Base-by-base conservation (phyloP, 2,888 invertebrate genomes). In the Pollenia griseotomentosa region DNA sequence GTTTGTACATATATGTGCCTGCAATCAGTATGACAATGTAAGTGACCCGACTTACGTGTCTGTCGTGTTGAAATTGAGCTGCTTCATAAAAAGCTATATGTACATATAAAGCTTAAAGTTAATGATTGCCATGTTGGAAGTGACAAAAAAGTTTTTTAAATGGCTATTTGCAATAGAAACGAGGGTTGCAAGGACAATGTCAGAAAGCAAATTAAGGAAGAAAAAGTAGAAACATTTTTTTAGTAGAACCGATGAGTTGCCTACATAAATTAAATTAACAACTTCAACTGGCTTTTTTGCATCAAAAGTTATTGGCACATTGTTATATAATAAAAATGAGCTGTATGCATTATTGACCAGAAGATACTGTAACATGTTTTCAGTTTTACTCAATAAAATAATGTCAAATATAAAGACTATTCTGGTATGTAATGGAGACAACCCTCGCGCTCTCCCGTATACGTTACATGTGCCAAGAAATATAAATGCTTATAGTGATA, bases 71-170 rank as follows among this genome's bases (percentile, higher is more conserved):
- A 74, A 61, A 51, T 63, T 61, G 74, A 74, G 51, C 61, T 51
- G 48, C 51, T 42, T 51, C 61, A 74, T 74, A 61, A 61, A 19
- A 74, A 59, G 59, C 19, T 19, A 19, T 55, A 19, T 19, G 57
- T 9, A 57, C 7, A 11, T 73, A 73, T 73, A 59, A 74, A 74
- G 48, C 61, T 74, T 63, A 33, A 33, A 33, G 33, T 74, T 74
- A 59, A 74, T 61, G 73, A 48, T 48, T 59, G 44, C 59, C 46
- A 59, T 57, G 23, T 73, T 73, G 59, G 14, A 46, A 14, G 59
- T 3, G 59, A 12, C n/a, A 44, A 2, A 71, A 6, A 71, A 33
- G 23, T 57, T 23, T 46, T 23, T 42, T 59, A 16, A 57, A 8
- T 48, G 7, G 19, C 7, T 23, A 5, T 19, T 23, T 23, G 1